These are phyloP conservation scores for Drosophila navojoa DNA, from an alignment of 1,140 invertebrate genomes.

Conservation along the genomic window DNA sequence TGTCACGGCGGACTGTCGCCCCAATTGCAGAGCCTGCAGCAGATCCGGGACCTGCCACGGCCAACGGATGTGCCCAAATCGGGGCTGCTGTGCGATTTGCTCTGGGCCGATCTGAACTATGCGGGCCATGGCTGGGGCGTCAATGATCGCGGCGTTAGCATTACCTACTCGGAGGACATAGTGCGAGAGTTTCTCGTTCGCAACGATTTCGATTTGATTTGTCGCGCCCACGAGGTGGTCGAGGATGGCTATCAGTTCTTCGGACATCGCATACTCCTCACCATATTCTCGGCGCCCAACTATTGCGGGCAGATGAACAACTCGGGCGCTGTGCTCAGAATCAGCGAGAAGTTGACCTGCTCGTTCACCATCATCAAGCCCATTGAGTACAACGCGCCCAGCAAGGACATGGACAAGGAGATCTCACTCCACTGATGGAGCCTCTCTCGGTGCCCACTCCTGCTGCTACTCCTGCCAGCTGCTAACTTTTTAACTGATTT, in stretches of 20 bases:
- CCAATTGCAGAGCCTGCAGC: slow-evolving; percentile 94
- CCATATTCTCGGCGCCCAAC: slow-evolving; percentile 93
- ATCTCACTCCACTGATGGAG: neutral
- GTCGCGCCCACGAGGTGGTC: slow-evolving; percentile 94
- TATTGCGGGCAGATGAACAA: slow-evolving; percentile 95
- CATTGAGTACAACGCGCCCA: neutral
- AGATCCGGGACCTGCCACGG: slow-evolving; percentile 93
- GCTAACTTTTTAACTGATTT: neutral
- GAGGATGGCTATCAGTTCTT: slow-evolving; percentile 95
- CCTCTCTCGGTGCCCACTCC: neutral
- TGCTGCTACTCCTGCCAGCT: neutral
- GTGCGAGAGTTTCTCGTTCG: slow-evolving; percentile 91
- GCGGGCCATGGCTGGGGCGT: slow-evolving; percentile 91
- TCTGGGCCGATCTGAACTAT: slow-evolving; percentile 95
- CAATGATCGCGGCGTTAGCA: slow-evolving; percentile 93
- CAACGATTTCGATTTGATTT: slow-evolving; percentile 92
- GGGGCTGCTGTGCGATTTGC: slow-evolving; percentile 91
- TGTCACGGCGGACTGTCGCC: slow-evolving; percentile 92
- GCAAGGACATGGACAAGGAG: neutral
- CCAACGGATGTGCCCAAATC: slow-evolving; percentile 95
- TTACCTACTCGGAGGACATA: slow-evolving; percentile 91
- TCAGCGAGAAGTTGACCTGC: slow-evolving; percentile 17
- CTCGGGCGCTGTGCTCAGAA: slow-evolving; percentile 98
- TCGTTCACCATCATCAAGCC: slow-evolving; percentile 45
- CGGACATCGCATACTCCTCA: slow-evolving; percentile 89